These are phyloP conservation scores for Florisuga fusca DNA, from an alignment of 2,797 vertebrate species.

Conservation along the genomic window DNA sequence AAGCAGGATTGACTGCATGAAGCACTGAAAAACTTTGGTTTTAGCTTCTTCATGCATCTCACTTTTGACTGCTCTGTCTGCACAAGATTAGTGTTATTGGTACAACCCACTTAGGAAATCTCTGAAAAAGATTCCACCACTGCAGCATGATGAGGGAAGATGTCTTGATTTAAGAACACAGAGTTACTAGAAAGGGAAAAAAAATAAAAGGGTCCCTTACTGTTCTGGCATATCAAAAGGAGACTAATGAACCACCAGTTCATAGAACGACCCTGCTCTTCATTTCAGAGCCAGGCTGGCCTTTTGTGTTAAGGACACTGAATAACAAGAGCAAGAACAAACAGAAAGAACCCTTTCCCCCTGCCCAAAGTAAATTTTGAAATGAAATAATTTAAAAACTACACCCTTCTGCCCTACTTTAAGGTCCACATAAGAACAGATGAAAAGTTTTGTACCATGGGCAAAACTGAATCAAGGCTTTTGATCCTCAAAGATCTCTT, in stretches of 20 bases:
- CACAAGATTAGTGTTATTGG: conserved; percentile 20
- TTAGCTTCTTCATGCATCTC: background rate
- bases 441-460: conserved; percentile 68
- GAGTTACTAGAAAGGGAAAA: conserved; percentile 68
- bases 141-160: conserved; percentile 54
- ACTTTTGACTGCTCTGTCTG: conserved; percentile 9
- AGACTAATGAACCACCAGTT: conserved; percentile 63
- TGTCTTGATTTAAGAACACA: conserved; percentile 73
- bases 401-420: conserved; percentile 80
- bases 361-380: conserved; percentile 76
- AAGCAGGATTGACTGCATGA: background rate
- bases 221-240: conserved; percentile 78
- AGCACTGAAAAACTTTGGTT: background rate
- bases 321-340: conserved; percentile 77
- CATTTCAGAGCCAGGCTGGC: conserved; percentile 71
- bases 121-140: conserved; percentile 50
- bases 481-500: conserved; percentile 77
- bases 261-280: conserved; percentile 61
- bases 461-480: conserved; percentile 68
- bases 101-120: conserved; percentile 66
- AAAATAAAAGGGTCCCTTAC: conserved; percentile 68
- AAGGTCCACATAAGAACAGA: conserved; percentile 77
- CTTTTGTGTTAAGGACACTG: conserved; percentile 71
- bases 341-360: conserved; percentile 74
- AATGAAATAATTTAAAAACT: conserved; percentile 74